Conservation (phyloP, 2,113 vertebrate genomes). For the Alouatta palliata region DNA sequence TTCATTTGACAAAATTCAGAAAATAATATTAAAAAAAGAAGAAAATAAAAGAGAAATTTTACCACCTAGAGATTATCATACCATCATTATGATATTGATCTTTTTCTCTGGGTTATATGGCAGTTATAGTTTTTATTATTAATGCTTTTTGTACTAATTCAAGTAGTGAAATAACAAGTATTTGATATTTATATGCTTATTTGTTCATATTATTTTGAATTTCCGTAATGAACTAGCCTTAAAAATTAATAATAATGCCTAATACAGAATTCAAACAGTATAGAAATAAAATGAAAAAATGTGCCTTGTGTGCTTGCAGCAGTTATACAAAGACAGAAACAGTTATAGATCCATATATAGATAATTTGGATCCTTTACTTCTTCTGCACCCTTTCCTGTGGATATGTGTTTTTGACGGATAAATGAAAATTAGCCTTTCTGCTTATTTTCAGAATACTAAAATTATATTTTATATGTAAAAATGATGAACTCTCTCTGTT, state of each 20-base stretch:
- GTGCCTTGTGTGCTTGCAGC: background rate
- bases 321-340: background rate
- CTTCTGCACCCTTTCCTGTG: background rate
- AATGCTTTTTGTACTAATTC: background rate
- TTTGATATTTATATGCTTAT: background rate
- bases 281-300: background rate
- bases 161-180: background rate
- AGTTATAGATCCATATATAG: background rate
- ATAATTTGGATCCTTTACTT: background rate
- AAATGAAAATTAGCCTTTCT: background rate
- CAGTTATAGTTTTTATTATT: background rate
- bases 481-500: no score
- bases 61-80: background rate
- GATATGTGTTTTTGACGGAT: background rate
- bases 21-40: background rate
- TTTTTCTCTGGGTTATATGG: background rate
- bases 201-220: slow-evolving; percentile 36
- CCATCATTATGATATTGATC: background rate
- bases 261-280: background rate
- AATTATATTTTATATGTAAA: background rate
- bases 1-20: background rate
- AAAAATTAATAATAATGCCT: background rate
- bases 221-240: slow-evolving; percentile 1
- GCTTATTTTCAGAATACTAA: slow-evolving; percentile 26
- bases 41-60: slow-evolving; percentile 24